Conservation (phyloP, 2,113 vertebrate species). For the Poeciliopsis prolifica region DNA sequence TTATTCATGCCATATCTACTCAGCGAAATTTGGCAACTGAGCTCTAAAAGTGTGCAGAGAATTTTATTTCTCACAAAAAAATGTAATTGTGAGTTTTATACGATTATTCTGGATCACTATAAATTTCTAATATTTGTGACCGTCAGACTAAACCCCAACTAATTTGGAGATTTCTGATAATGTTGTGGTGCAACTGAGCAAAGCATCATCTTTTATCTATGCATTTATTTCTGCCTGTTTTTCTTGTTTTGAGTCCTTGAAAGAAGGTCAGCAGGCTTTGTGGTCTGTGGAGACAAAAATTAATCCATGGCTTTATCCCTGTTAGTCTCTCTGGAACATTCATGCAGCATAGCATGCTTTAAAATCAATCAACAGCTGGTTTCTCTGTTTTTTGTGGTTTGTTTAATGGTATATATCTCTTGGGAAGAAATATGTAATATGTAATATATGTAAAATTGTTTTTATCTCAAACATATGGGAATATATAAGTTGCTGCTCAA, state of each 20-base stretch:
- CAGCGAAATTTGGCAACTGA: not conserved
- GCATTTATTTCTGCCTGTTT: conserved; percentile 23
- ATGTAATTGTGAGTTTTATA: not conserved
- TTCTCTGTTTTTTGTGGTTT: conserved; percentile 4
- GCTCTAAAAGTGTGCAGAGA: not conserved
- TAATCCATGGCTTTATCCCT: conserved; percentile 37
- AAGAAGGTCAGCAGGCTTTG: conserved; percentile 46
- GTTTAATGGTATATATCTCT: not conserved
- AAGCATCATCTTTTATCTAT: conserved; percentile 30
- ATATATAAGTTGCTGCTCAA: conserved; percentile 8
- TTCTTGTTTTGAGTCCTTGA: conserved; percentile 36
- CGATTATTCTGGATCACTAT: not conserved
- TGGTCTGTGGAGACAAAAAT: conserved; percentile 24
- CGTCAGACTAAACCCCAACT: not conserved
- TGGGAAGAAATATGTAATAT: not conserved
- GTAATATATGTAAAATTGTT: conserved; percentile 1
- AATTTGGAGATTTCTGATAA: not conserved
- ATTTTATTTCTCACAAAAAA: not conserved
- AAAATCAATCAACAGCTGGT: conserved; percentile 23
- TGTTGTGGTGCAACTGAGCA: not conserved
- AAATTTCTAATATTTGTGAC: not conserved
- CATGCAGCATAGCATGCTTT: conserved; percentile 6
- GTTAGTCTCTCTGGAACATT: conserved; percentile 18
- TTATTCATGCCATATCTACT: not conserved
- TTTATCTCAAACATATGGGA: conserved; percentile 1